A percentile compares a stretch with the other conserved stretches of the same genome.
Evolutionary conservation across 2,888 invertebrate species (phyloP).

Genomic region (Drosophila heteroneura): DNA sequence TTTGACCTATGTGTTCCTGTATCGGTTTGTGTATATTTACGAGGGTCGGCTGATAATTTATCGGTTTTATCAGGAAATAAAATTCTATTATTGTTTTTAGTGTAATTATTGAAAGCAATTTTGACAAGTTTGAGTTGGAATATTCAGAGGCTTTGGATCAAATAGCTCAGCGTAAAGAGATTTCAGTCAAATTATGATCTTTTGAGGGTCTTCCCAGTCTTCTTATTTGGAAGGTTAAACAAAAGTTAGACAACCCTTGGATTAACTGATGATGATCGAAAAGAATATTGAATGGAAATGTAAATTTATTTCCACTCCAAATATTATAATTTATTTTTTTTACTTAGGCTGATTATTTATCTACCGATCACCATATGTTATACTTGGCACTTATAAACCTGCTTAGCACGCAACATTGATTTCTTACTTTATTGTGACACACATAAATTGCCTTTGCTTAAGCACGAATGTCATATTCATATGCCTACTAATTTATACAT

Average conservation of each 20-base stretch:
- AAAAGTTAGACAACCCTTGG: background rate
- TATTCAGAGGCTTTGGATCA: background rate
- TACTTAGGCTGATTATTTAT: background rate
- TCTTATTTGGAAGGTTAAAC: background rate
- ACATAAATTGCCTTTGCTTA: constrained; percentile 1
- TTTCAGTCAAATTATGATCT: background rate
- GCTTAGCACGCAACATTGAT: constrained; percentile 11
- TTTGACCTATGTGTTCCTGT: background rate
- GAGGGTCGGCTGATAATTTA: background rate
- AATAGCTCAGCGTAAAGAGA: background rate
- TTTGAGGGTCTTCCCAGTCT: background rate
- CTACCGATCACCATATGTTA: background rate
- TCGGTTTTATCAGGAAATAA: background rate
- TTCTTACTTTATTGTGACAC: background rate
- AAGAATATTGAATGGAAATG: background rate
- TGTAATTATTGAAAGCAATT: background rate
- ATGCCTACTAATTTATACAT: background rate
- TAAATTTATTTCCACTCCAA: background rate
- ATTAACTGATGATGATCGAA: background rate
- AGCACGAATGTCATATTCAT: background rate
- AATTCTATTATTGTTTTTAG: background rate
- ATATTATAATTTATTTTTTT: background rate
- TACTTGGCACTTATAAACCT: background rate
- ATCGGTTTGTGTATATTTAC: background rate
- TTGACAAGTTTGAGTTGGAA: background rate